Base-by-base conservation (phyloP, 2,888 invertebrate genomes). In the Biston stratarius region DNA sequence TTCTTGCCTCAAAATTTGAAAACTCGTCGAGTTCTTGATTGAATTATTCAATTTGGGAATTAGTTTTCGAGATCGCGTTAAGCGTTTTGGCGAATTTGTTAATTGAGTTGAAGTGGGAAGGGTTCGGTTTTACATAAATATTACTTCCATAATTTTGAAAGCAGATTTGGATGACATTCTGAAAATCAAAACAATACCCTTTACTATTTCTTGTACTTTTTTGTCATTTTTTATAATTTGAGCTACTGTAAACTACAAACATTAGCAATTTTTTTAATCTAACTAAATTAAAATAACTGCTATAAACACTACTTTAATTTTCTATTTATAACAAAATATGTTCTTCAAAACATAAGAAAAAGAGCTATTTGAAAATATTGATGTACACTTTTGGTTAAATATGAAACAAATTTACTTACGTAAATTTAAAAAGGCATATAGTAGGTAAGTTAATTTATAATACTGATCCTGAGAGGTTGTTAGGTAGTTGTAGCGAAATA, bases 31-130 rank as follows among this genome's bases (percentile, higher is more conserved):
- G 60, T 64, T 74, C 74, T 83, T 87, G 86, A 87, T 88, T 86
- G 86, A 84, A 90, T 91, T 88, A 87, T 79, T 81, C 80, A 80
- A 81, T 75, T 76, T 71, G 49, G 83, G 85, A 86, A 88, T 86
- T 83, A 83, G 85, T 86, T 85, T 85, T 84, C 79, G 71, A 74
- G 77, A 77, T 77, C 75, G 77, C 74, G 82, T 73, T 74, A 73
- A 72, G 73, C 74, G 73, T 71, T 72, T 72, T 69, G 63, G 66
- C 70, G 65, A 57, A 72, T 75, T 74, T 73, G 74, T 69, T 76
- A 75, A 75, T 74, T 70, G 72, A 75, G 69, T 70, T 70, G 68
- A 68, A 68, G 47, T 61, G 44, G 62, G 75, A 69, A 58, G 66
- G 72, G 70, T 58, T 70, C 53, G 60, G 61, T 61, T 70, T 71